Conservation (phyloP, 2,888 invertebrate genomes). For the Panzeria rudis region DNA sequence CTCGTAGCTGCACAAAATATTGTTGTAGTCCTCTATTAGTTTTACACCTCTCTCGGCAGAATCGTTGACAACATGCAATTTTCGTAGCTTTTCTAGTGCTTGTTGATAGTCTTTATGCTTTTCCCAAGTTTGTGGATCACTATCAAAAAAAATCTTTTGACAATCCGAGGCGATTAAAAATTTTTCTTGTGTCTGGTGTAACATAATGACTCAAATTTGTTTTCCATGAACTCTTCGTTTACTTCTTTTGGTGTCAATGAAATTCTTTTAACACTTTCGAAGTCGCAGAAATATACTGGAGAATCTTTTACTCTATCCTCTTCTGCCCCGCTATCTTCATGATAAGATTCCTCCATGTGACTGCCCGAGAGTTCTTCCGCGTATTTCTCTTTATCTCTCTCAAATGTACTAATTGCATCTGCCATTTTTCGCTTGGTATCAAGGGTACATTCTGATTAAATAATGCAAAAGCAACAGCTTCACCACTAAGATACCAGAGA, state of each 20-base stretch:
- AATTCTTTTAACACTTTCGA: slow-evolving; percentile 31
- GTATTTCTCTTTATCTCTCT: slow-evolving; percentile 2
- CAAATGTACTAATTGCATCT: slow-evolving; percentile 22
- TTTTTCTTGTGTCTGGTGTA: slow-evolving; percentile 15
- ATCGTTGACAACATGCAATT: slow-evolving; percentile 21
- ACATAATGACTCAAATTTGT: slow-evolving; percentile 12
- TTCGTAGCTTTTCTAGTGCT: background rate
- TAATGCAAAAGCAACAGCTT: slow-evolving; percentile 2
- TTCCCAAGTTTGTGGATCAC: slow-evolving; percentile 1
- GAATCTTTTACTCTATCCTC: background rate
- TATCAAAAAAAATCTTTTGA: slow-evolving; percentile 12
- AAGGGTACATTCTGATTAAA: slow-evolving; percentile 15
- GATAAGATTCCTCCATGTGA: slow-evolving; percentile 2
- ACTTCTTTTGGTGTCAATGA: slow-evolving; percentile 3
- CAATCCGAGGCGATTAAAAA: slow-evolving; percentile 28
- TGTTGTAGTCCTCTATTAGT: slow-evolving; percentile 27
- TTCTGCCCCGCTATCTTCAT: slow-evolving; percentile 15
- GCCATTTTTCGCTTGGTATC: slow-evolving; percentile 8
- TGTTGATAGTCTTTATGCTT: background rate
- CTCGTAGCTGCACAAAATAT: slow-evolving; percentile 24
- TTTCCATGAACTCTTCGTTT: slow-evolving; percentile 3
- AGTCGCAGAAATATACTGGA: slow-evolving; percentile 11
- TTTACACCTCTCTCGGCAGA: slow-evolving; percentile 15
- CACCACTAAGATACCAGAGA: slow-evolving; percentile 3
- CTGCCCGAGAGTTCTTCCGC: slow-evolving; percentile 2